Evolutionary conservation across 2,113 vertebrate species (phyloP).

Genomic region (Acrocephalus arundinaceus): DNA sequence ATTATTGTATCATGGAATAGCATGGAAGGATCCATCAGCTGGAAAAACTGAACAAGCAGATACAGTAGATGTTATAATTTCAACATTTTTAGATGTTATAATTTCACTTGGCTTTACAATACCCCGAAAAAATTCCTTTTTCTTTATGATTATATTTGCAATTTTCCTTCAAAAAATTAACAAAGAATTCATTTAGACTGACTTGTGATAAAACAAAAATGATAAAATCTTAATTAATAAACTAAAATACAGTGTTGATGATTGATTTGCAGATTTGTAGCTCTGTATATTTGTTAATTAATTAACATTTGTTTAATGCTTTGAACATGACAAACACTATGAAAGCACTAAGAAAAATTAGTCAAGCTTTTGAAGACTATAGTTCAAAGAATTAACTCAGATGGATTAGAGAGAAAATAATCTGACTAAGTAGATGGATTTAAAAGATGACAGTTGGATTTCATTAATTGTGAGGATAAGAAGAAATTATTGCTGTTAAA

Average conservation of each 20-base stretch:
- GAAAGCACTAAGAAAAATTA: neutral
- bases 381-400: neutral
- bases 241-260: neutral
- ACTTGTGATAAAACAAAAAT: neutral
- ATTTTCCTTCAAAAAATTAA: neutral
- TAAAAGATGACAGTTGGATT: neutral
- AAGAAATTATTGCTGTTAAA: neutral
- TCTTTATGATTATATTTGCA: neutral
- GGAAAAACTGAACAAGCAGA: neutral
- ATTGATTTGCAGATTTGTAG: neutral
- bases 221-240: neutral
- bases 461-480: neutral
- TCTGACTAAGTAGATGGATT: neutral
- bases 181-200: neutral
- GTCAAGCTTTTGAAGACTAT: neutral
- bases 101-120: neutral
- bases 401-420: neutral
- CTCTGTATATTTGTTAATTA: conserved; percentile 27
- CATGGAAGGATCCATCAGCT: neutral
- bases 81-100: neutral
- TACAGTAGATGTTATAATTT: neutral
- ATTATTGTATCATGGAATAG: neutral
- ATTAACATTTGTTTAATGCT: conserved; percentile 14
- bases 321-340: neutral
- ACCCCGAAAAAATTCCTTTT: neutral